Base-by-base conservation (phyloP, 2,888 invertebrate species). In the Orchesellides sinensis region DNA sequence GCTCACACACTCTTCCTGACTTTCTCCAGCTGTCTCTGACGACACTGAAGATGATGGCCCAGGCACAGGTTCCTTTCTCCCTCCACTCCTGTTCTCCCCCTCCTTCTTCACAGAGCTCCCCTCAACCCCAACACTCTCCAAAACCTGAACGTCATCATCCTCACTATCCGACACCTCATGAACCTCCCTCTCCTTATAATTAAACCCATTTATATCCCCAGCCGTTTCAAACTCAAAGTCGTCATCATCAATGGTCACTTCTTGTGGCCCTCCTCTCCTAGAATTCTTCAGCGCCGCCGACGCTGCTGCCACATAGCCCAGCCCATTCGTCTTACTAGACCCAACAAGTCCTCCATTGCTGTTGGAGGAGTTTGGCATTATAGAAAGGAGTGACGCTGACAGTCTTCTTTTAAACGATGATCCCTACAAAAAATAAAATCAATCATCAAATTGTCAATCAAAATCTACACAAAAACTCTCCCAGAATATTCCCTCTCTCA, bases 71-170 rank as follows among this genome's bases (percentile, higher is more conserved):
- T 40, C 40, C 2, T 8, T n/a, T 14, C n/a, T n/a, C 40, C 32
- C 32, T 6, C 10, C 10, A 6, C n/a, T 5, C 19, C 0, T 5
- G 32, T 69, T 2, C 12, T 19, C 29, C 29, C n/a, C 40, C 40
- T 59, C n/a, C n/a, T n/a, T n/a, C n/a, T n/a, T n/a, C n/a, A n/a
- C n/a, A n/a, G n/a, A n/a, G n/a, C n/a, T 14, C 35, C n/a, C 14
- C 14, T 5, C 10, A 8, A 5, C n/a, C 2, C 14, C 4, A 2
- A 40, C 40, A 40, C 2, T 40, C 14, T 40, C 40, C 2, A 40
- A n/a, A 5, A 70, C 69, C 32, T 70, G 54, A 19, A 70, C 32
- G 1, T 70, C 69, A 25, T 52, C 27, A 17, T 29, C 69, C n/a
- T 52, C 29, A 35, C 54, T 32, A 14, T 23, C 23, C 4, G 10